A percentile compares a stretch with the other conserved stretches of the same genome.
phyloP scores from a whole-genome alignment of 2,113 vertebrate genomes.

The Xiphophorus couchianus region DNA sequence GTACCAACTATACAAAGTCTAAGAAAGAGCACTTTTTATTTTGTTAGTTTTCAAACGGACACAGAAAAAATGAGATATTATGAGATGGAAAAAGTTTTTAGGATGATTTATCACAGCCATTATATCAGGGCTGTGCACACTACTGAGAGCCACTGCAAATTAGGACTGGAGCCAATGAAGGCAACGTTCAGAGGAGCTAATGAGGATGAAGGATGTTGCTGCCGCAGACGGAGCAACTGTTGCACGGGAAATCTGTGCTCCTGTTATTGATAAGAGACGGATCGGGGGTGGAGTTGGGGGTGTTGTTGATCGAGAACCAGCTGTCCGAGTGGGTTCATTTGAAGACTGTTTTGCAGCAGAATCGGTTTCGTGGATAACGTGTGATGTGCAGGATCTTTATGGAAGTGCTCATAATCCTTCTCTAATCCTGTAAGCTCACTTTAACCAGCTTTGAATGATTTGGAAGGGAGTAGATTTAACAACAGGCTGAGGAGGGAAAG shows the following conservation, averaged over 20 bases:
- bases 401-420: conserved; percentile 35
- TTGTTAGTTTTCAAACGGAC: too few relatives aligned
- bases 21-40: too few relatives aligned
- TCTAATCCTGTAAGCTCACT: conserved; percentile 34
- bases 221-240: conserved; percentile 15
- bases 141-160: too few relatives aligned
- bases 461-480: conserved; percentile 20
- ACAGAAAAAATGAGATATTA: too few relatives aligned
- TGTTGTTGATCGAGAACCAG: background rate
- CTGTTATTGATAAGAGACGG: conserved; percentile 1
- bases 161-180: too few relatives aligned
- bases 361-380: conserved; percentile 20
- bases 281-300: conserved; percentile 2
- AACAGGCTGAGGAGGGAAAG: background rate
- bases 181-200: background rate
- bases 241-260: background rate
- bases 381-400: conserved; percentile 27
- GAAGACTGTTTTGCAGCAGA: conserved; percentile 9
- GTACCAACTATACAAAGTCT: background rate
- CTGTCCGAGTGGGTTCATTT: conserved; percentile 1
- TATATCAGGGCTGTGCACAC: too few relatives aligned
- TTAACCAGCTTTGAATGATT: conserved; percentile 32
- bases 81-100: too few relatives aligned
- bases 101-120: too few relatives aligned
- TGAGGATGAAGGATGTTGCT: conserved; percentile 21